These are phyloP conservation scores for Frankliniella intonsa DNA, from an alignment of 2,888 invertebrate species.

Conservation along the genomic window DNA sequence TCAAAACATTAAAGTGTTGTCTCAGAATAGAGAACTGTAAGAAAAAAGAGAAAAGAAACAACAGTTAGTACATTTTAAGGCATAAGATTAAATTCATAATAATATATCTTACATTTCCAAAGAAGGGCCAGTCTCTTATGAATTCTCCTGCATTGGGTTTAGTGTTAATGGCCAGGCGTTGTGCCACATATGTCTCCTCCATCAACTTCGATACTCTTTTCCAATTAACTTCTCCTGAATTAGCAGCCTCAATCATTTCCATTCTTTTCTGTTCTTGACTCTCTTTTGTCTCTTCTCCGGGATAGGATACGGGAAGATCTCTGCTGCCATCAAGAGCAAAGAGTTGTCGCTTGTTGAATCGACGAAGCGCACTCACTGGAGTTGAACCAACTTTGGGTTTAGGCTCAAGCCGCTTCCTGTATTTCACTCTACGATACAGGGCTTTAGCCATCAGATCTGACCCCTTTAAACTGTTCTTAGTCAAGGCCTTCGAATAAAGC, in stretches of 20 bases:
- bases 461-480: no score
- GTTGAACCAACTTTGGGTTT: not conserved
- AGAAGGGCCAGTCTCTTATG: not conserved
- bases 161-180: not conserved
- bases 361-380: not conserved
- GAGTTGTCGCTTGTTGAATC: not conserved
- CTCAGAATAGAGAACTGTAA: not conserved
- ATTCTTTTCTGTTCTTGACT: not conserved
- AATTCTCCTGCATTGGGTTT: not conserved
- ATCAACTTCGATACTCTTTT: not conserved
- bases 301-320: not conserved
- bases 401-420: no score
- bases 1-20: not conserved
- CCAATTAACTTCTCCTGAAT: not conserved
- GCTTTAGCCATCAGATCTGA: no score
- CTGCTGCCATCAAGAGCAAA: not conserved
- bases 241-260: not conserved
- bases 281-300: not conserved
- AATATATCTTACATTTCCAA: not conserved
- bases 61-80: not conserved
- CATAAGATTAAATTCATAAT: not conserved
- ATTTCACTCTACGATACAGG: no score
- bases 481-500: no score
- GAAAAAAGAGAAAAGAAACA: not conserved
- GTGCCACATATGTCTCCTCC: not conserved